A percentile compares a stretch with the other conserved stretches of the same genome.
Conservation (phyloP, 2,113 vertebrate species). For the Azemiops feae region DNA sequence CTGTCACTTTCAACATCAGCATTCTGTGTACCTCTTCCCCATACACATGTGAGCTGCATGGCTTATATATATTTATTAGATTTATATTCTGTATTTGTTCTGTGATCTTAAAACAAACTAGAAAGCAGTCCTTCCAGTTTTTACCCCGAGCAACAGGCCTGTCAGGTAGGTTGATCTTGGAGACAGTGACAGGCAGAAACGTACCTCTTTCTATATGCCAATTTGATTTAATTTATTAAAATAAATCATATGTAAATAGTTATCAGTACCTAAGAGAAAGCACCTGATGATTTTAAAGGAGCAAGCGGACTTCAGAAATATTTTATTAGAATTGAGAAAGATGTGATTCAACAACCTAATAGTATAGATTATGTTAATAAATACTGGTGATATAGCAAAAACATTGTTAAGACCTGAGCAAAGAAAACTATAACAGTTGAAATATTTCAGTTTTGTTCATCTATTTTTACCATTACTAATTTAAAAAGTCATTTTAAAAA, state of each 20-base stretch:
- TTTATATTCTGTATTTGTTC: background rate
- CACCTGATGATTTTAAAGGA: background rate
- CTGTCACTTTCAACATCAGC: background rate
- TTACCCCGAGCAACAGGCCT: background rate
- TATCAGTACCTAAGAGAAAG: background rate
- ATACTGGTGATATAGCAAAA: background rate
- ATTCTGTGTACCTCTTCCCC: background rate
- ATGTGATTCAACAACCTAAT: background rate
- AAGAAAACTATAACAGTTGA: background rate
- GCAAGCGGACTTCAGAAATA: background rate
- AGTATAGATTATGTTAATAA: background rate
- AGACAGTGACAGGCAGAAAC: background rate
- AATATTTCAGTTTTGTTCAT: background rate
- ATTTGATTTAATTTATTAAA: background rate
- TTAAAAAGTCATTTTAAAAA: background rate
- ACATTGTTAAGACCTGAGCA: background rate
- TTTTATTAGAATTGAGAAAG: background rate
- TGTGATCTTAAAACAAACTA: background rate
- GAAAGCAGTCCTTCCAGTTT: background rate
- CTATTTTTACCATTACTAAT: background rate
- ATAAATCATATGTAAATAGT: background rate
- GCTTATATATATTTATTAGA: background rate
- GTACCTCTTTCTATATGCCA: background rate
- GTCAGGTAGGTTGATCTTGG: background rate
- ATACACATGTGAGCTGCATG: background rate